These are phyloP conservation scores for Mallateleia sp. DNA, from an alignment of 2,888 invertebrate genomes.

Conservation along the genomic window DNA sequence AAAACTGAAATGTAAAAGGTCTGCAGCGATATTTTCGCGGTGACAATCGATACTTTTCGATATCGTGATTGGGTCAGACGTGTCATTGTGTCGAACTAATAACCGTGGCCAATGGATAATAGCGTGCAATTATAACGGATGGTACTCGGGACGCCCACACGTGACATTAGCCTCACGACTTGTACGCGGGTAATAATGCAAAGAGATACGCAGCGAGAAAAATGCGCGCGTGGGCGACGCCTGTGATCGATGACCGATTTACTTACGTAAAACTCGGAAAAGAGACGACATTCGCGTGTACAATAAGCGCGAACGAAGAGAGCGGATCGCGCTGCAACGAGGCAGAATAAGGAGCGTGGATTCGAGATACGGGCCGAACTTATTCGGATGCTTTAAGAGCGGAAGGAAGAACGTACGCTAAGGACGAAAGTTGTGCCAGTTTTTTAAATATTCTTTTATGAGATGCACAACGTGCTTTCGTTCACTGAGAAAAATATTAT, in stretches of 20 bases:
- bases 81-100: constrained; percentile 80
- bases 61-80: constrained; percentile 70
- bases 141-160: constrained; percentile 79
- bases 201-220: constrained; percentile 55
- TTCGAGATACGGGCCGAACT: neutral
- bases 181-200: constrained; percentile 63
- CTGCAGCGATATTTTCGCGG: neutral
- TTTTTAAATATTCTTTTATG: no score
- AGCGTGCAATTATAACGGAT: constrained; percentile 82
- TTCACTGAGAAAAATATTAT: no score
- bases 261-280: constrained; percentile 70
- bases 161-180: constrained; percentile 79
- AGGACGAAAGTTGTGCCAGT: no score
- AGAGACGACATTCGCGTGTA: constrained; percentile 34
- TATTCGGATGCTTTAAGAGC: no score
- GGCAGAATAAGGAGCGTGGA: neutral
- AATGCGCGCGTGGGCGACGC: constrained; percentile 63
- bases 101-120: constrained; percentile 84
- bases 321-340: constrained; percentile 4
- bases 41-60: constrained; percentile 56
- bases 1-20: neutral
- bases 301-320: constrained; percentile 7
- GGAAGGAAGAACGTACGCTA: no score
- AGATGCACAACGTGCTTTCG: no score
- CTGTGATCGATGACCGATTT: constrained; percentile 76